These are phyloP conservation scores for Tetraodon nigroviridis DNA, from an alignment of 2,113 vertebrate species.

Conservation along the genomic window DNA sequence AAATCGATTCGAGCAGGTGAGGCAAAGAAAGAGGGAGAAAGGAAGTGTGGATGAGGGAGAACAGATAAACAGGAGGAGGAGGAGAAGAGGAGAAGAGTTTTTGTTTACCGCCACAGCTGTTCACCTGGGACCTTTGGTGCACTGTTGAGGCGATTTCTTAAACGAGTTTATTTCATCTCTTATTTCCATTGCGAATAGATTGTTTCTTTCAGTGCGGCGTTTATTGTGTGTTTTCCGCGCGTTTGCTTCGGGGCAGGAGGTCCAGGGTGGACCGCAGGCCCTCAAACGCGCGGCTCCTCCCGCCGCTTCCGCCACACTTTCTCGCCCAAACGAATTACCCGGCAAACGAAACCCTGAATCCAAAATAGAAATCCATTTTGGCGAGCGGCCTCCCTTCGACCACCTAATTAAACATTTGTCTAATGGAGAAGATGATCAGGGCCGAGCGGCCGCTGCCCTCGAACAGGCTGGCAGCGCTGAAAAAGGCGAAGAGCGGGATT, in stretches of 20 bases:
- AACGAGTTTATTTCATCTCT: too few relatives aligned
- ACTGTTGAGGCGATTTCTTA: too few relatives aligned
- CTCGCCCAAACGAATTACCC: too few relatives aligned
- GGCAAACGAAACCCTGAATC: slow-evolving; percentile 4
- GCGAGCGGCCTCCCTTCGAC: slow-evolving; percentile 57
- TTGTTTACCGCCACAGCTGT: too few relatives aligned
- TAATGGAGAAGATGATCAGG: slow-evolving; percentile 57
- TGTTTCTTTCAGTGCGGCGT: too few relatives aligned
- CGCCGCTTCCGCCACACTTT: too few relatives aligned
- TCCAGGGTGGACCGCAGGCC: too few relatives aligned
- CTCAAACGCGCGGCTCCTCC: too few relatives aligned
- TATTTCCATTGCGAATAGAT: too few relatives aligned
- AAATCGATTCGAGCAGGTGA: slow-evolving; percentile 66
- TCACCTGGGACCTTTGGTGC: too few relatives aligned
- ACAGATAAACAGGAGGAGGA: slow-evolving; percentile 13
- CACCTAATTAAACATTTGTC: slow-evolving; percentile 66
- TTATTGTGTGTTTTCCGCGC: too few relatives aligned
- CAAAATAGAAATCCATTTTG: slow-evolving; percentile 57
- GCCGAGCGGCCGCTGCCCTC: slow-evolving; percentile 54
- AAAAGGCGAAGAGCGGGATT: slow-evolving; percentile 57
- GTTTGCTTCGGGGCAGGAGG: too few relatives aligned
- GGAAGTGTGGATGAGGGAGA: slow-evolving; percentile 54
- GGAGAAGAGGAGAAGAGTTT: neutral
- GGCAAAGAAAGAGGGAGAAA: slow-evolving; percentile 49
- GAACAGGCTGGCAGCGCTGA: slow-evolving; percentile 37